Evolutionary conservation across 2,113 vertebrate genomes (phyloP).

Genomic region (Corvus moneduloides): DNA sequence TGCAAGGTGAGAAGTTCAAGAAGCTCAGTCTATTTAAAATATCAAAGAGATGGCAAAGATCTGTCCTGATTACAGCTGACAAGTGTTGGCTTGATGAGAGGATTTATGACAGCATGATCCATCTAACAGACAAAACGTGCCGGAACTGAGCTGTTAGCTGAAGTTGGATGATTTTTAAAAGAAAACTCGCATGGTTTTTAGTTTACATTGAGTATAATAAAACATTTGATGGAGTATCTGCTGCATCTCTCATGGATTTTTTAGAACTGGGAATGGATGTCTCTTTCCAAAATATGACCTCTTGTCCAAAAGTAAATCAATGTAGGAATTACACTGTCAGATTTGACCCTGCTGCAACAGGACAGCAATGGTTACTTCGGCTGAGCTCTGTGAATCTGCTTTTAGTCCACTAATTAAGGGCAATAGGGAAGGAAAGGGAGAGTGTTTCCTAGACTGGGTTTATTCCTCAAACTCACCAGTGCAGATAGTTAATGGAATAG

Average conservation of each 20-base stretch:
- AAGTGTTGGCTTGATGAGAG: slow-evolving; percentile 6
- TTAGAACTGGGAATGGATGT: slow-evolving; percentile 48
- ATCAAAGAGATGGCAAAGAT: slow-evolving; percentile 16
- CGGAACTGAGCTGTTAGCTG: background rate
- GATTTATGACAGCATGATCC: slow-evolving; percentile 44
- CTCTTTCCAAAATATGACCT: slow-evolving; percentile 50
- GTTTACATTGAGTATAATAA: background rate
- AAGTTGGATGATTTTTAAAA: background rate
- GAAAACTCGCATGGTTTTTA: background rate
- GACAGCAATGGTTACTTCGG: background rate
- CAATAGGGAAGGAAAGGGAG: background rate
- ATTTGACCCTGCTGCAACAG: background rate
- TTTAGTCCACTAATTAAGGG: background rate
- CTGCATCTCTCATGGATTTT: slow-evolving; percentile 16
- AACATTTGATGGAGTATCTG: slow-evolving; percentile 21
- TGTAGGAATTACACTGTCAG: background rate
- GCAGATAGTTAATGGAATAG: slow-evolving; percentile 98
- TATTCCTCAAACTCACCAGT: slow-evolving; percentile 82
- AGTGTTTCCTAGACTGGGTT: background rate
- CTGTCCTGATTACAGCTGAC: background rate
- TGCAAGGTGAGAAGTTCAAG: slow-evolving; percentile 3
- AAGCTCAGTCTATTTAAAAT: background rate
- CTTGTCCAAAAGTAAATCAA: slow-evolving; percentile 3
- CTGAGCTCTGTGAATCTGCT: background rate
- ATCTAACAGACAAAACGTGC: background rate